phyloP scores from a whole-genome alignment of 2,888 invertebrate genomes.

The Agrilus biguttatus region DNA sequence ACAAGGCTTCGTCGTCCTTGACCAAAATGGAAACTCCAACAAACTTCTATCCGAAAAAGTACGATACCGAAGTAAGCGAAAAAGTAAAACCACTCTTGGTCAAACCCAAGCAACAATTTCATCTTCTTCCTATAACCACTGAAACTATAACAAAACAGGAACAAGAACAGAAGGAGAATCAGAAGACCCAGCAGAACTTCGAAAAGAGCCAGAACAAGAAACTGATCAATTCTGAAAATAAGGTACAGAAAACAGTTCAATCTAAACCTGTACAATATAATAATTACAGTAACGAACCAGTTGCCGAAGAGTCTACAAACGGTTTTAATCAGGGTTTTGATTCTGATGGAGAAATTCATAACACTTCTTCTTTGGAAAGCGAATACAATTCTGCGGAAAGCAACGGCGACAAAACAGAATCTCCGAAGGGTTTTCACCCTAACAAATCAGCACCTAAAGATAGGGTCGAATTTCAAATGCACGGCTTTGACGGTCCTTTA shows the following conservation, averaged over 20 bases:
- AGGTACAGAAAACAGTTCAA: conserved; percentile 16
- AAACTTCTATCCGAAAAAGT: conserved; percentile 44
- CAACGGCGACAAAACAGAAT: no score
- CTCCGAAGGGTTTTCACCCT: neutral
- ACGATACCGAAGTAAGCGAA: conserved; percentile 32
- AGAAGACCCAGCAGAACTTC: conserved; percentile 27
- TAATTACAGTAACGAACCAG: neutral
- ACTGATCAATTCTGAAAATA: conserved; percentile 27
- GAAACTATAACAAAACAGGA: conserved; percentile 18
- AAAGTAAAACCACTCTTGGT: conserved; percentile 21
- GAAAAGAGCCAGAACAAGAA: conserved; percentile 39
- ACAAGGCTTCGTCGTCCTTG: conserved; percentile 27
- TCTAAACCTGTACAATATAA: neutral
- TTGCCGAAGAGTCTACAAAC: conserved; percentile 7
- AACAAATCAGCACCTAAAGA: conserved; percentile 23
- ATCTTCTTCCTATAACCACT: conserved; percentile 27
- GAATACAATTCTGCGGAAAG: no score
- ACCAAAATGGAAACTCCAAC: conserved; percentile 33
- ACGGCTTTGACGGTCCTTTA: conserved; percentile 67
- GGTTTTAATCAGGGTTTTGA: conserved; percentile 11
- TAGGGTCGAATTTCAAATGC: conserved; percentile 63
- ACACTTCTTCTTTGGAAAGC: no score
- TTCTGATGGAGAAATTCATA: conserved; percentile 5
- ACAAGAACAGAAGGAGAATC: conserved; percentile 23
- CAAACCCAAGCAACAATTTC: conserved; percentile 34